Conservation (phyloP, 2,888 invertebrate species). For the Euproctis similis region DNA sequence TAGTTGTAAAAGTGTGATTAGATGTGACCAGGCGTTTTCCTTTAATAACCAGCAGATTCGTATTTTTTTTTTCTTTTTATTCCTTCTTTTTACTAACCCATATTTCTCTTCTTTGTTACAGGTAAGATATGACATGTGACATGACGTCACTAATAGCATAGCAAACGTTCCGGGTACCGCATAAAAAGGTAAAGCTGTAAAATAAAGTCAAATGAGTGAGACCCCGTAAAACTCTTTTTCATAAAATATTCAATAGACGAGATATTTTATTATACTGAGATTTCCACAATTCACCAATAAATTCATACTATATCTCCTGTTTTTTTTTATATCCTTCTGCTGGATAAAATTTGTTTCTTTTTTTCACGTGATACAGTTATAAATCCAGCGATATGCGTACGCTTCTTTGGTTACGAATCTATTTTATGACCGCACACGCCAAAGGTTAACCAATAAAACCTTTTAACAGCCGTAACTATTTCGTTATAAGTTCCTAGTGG, state of each 20-base stretch:
- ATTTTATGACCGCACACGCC: conserved; percentile 71
- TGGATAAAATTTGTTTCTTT: conserved; percentile 69
- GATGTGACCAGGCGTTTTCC: no score
- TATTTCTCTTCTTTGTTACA: conserved; percentile 35
- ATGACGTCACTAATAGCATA: conserved; percentile 36
- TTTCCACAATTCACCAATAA: conserved; percentile 72
- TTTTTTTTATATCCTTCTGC: conserved; percentile 68
- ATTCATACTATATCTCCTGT: conserved; percentile 64
- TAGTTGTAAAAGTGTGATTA: no score
- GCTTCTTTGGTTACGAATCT: conserved; percentile 70
- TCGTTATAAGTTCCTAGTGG: conserved; percentile 73
- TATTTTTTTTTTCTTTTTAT: no score
- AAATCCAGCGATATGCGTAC: conserved; percentile 65
- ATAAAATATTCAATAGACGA: conserved; percentile 73
- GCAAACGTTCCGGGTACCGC: conserved; percentile 40
- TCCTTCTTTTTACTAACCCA: conserved; percentile 1
- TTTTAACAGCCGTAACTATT: conserved; percentile 75
- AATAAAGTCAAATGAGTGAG: conserved; percentile 65
- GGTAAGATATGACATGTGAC: conserved; percentile 43
- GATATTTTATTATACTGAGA: conserved; percentile 72
- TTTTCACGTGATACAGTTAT: conserved; percentile 69
- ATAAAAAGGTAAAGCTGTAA: conserved; percentile 66
- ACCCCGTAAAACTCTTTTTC: conserved; percentile 68
- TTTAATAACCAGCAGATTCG: no score
- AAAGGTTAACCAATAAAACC: conserved; percentile 76